Conservation (phyloP, 1,140 invertebrate species). For the Dreissena rostriformis region DNA sequence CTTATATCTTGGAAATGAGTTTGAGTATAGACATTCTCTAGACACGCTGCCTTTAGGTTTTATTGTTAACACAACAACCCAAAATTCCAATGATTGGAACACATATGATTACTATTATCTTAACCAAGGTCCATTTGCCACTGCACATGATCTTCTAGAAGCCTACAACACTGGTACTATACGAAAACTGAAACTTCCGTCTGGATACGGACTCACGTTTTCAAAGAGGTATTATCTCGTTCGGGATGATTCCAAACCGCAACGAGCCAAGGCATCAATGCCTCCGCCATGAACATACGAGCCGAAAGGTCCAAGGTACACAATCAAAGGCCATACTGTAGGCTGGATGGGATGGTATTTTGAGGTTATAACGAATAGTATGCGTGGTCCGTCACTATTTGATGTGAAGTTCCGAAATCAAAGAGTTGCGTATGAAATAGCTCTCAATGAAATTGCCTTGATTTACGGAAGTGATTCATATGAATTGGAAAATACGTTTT, state of each 20-base stretch:
- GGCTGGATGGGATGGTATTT: conserved; percentile 54
- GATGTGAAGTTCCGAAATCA: conserved; percentile 20
- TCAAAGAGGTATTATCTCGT: conserved; percentile 18
- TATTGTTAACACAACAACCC: conserved; percentile 41
- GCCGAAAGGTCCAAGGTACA: conserved; percentile 46
- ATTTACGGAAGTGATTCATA: conserved; percentile 40
- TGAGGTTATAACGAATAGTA: conserved; percentile 10
- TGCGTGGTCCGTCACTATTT: conserved; percentile 31
- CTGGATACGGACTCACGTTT: conserved; percentile 36
- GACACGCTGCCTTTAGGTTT: conserved; percentile 34
- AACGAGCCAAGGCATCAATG: conserved; percentile 19
- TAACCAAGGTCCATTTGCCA: conserved; percentile 49
- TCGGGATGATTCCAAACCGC: conserved; percentile 18
- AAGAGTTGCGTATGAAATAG: conserved; percentile 68
- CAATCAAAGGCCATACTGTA: conserved; percentile 32
- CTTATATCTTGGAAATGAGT: conserved; percentile 45
- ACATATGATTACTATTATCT: conserved; percentile 47
- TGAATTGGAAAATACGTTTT: conserved; percentile 40
- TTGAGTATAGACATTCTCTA: conserved; percentile 24
- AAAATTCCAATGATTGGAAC: conserved; percentile 35
- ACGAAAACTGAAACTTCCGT: conserved; percentile 27
- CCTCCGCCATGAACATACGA: conserved; percentile 43
- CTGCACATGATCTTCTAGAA: conserved; percentile 28
- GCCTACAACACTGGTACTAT: conserved; percentile 36
- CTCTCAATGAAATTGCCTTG: conserved; percentile 63